These are phyloP conservation scores for Amblyraja radiata DNA, from an alignment of 2,797 vertebrate genomes.

Conservation along the genomic window DNA sequence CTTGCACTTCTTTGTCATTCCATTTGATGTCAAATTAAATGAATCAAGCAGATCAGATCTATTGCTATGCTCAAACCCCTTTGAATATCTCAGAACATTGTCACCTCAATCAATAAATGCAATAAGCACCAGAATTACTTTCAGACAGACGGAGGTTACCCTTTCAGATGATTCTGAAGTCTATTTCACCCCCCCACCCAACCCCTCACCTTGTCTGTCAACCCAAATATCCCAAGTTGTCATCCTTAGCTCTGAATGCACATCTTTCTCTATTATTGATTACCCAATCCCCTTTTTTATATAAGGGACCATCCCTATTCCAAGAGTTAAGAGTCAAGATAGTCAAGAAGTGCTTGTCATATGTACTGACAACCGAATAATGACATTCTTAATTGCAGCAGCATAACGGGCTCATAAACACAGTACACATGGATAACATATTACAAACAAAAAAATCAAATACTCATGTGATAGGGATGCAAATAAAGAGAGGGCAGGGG, in stretches of 20 bases:
- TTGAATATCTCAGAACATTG: not conserved
- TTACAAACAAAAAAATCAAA: too few relatives aligned
- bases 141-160: not conserved
- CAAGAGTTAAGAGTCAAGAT: not conserved
- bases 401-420: too few relatives aligned
- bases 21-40: not conserved
- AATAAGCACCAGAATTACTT: not conserved
- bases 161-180: not conserved
- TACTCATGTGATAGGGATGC: too few relatives aligned
- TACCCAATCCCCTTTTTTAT: not conserved
- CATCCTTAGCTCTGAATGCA: not conserved
- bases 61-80: not conserved
- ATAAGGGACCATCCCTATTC: not conserved
- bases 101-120: not conserved
- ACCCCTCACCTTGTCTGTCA: not conserved
- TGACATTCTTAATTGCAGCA: too few relatives aligned
- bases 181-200: not conserved
- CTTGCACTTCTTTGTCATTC: not conserved
- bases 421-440: too few relatives aligned
- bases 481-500: too few relatives aligned
- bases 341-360: too few relatives aligned
- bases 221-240: not conserved
- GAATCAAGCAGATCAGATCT: not conserved
- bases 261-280: not conserved
- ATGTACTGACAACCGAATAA: too few relatives aligned